Base-by-base conservation (phyloP, 2,113 vertebrate genomes). In the Bolborhynchus lineola region DNA sequence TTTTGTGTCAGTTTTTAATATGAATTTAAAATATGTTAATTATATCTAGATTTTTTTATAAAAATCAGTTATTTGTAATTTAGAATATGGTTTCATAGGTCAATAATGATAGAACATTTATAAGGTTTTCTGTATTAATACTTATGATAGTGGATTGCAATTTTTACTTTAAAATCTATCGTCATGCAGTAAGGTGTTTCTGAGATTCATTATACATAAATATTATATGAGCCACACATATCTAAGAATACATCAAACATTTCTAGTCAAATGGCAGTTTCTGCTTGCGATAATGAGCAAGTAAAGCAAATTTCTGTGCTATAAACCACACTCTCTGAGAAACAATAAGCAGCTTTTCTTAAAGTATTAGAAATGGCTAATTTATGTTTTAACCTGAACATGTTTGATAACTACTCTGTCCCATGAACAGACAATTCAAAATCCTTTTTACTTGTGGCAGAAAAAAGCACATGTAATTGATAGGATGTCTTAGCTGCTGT, bases 341-440 rank as follows among this genome's bases (percentile, higher is more conserved):
- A 39, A 84, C 71, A 84, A 64, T 52, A 19, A 85, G 86, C 76
- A 89, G 25, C 31, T 80, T 95, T 95, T 89, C 18, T 93, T 92
- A 87, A 65, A 57, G 49, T 39, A 49, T 89, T 77, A 89, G 53
- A 65, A 91, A 90, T 65, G 16, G 63, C n/a, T 87, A 62, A 91
- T 91, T 92, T 92, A 52, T 87, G 25, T 62, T 96, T 90, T 82
- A 95, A 85, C 60, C 15, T 16, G 26, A 71, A 77, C 76, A 74
- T 92, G 80, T 85, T 91, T n/a, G 49, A 62, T 82, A 85, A 69
- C 53, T 82, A 5, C 13, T 91, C 33, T 92, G 49, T 77, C 74
- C 76, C 90, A 74, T 68, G 85, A 91, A 76, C 18, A 87, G 53
- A 79, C 11, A 76, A 41, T 85, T 87, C 53, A 77, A 70, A 94